A percentile compares a stretch with the other conserved stretches of the same genome.
phyloP scores from a whole-genome alignment of 2,888 invertebrate species.

The Andrena camellia region DNA sequence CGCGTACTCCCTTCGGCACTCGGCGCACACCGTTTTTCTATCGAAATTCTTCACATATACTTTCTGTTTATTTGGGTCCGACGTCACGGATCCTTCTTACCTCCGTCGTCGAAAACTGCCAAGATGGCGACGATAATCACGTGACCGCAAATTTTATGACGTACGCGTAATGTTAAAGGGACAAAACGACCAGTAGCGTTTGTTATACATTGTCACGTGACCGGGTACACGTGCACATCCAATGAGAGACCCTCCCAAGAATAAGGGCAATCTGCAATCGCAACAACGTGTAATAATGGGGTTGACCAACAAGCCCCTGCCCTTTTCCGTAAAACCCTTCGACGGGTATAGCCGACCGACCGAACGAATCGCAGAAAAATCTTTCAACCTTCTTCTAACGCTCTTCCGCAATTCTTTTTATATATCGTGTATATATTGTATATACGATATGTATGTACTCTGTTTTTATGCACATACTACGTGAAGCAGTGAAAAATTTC shows the following conservation, averaged over 20 bases:
- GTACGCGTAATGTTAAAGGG: slow-evolving; percentile 79
- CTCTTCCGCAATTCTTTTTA: slow-evolving; percentile 2
- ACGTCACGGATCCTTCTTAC: slow-evolving; percentile 81
- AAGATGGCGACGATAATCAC: slow-evolving; percentile 81
- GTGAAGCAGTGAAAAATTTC: slow-evolving; percentile 1
- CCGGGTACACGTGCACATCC: slow-evolving; percentile 72
- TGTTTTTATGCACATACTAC: slow-evolving; percentile 5
- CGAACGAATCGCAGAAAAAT: background rate
- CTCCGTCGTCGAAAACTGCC: slow-evolving; percentile 81
- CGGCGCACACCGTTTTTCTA: slow-evolving; percentile 62
- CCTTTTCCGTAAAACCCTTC: slow-evolving; percentile 44
- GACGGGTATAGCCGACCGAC: background rate
- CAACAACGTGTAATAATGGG: slow-evolving; percentile 67
- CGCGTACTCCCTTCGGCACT: slow-evolving; percentile 62
- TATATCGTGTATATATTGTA: background rate
- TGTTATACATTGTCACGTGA: slow-evolving; percentile 73
- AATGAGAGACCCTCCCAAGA: slow-evolving; percentile 72
- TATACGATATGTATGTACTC: slow-evolving; percentile 9
- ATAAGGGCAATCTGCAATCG: slow-evolving; percentile 72
- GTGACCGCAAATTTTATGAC: slow-evolving; percentile 81
- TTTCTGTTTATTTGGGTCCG: slow-evolving; percentile 79
- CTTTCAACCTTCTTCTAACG: background rate
- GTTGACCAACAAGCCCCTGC: slow-evolving; percentile 46
- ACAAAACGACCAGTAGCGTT: slow-evolving; percentile 73
- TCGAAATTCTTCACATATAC: slow-evolving; percentile 75